Evolutionary conservation across 1,140 invertebrate genomes (phyloP).

Genomic region (Drosophila mayri): DNA sequence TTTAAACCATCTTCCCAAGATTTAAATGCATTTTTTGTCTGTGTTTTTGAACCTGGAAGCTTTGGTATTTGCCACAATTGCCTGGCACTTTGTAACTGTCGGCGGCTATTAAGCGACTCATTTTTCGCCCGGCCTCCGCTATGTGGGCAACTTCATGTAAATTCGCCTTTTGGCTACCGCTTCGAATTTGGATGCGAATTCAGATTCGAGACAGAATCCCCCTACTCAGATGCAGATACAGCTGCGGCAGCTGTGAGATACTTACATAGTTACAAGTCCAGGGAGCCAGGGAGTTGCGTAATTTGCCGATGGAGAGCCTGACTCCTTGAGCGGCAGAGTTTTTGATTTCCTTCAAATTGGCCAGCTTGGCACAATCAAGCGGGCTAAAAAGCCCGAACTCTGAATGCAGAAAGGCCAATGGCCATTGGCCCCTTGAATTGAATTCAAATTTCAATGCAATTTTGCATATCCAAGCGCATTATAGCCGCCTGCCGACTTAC

Average conservation of each 20-base stretch:
- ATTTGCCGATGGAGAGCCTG: constrained; percentile 55
- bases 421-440: constrained; percentile 76
- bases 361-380: constrained; percentile 73
- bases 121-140: constrained; percentile 55
- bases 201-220: constrained; percentile 39
- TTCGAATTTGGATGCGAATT: constrained; percentile 21
- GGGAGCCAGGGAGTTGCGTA: constrained; percentile 68
- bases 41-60: constrained; percentile 16
- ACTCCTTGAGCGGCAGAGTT: constrained; percentile 54
- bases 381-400: constrained; percentile 40
- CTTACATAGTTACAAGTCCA: constrained; percentile 35
- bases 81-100: constrained; percentile 84
- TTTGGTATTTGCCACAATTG: constrained; percentile 76
- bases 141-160: constrained; percentile 60
- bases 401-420: constrained; percentile 24
- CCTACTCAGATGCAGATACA: constrained; percentile 32
- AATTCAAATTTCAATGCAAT: constrained; percentile 84
- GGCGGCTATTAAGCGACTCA: constrained; percentile 83
- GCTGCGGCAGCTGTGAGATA: constrained; percentile 60
- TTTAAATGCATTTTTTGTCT: not conserved
- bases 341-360: constrained; percentile 84
- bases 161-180: constrained; percentile 54
- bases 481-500: constrained; percentile 83
- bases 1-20: not conserved
- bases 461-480: constrained; percentile 83